Base-by-base conservation (phyloP, 2,888 invertebrate species). In the Himalopsyche japonica region DNA sequence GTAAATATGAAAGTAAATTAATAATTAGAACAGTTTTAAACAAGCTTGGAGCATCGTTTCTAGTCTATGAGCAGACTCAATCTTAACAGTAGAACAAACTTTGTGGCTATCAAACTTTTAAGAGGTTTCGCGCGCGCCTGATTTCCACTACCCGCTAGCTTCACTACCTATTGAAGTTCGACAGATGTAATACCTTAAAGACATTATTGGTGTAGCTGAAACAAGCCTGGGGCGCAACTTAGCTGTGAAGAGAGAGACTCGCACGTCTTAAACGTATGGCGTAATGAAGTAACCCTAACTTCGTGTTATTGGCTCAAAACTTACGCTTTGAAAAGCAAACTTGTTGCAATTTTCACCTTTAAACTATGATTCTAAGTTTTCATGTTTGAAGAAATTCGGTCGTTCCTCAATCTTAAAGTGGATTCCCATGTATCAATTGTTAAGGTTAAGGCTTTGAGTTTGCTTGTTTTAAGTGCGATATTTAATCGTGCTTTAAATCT, bases 141-240 rank as follows among this genome's bases (percentile, higher is more conserved):
- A 70, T 70, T 70, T 70, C 70, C 70, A 70, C 70, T 70, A 70
- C 70, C 70, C 24, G 30, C 70, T 70, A 70, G 70, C 12, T 70
- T 70, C 70, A 70, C 70, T 70, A 20, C 32, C 81, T 18, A 81
- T 81, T 37, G 76, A 83, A 83, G 83, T 83, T 80, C 48, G 80
- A 79, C 70, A 83, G 83, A 70, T 79, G 79, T 83, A 83, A 83
- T 83, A 76, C 80, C 80, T 83, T 83, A 70, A 49, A 78, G 80
- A 83, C 79, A 80, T 80, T 83, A 83, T 83, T 83, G 83, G 83
- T 43, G 32, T 32, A 30, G 76, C 81, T 70, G 70, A 70, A 70
- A 30, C 70, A 27, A 70, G 37, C 82, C 76, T n/a, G 37, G 43
- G 76, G 82, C 76, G 47, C 70, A 49, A 82, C 76, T 82, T 77